These are phyloP conservation scores for Synanthedon vespiformis DNA, from an alignment of 2,888 invertebrate genomes.

Conservation along the genomic window DNA sequence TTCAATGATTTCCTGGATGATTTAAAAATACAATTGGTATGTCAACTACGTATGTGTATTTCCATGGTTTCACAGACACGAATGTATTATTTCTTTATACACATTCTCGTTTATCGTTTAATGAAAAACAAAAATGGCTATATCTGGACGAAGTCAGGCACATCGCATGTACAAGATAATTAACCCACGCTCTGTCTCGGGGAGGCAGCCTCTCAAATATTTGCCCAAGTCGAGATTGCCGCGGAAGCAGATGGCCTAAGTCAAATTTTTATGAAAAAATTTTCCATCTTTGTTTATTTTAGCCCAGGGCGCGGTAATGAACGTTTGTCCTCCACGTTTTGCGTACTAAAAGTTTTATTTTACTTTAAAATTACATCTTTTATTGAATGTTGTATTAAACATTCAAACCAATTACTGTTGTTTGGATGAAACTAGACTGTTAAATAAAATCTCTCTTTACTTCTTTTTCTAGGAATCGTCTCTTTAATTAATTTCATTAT, in stretches of 20 bases:
- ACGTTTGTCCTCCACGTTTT: constrained; percentile 7
- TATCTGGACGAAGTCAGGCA: background rate
- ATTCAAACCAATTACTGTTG: too few species aligned
- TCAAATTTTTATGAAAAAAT: constrained; percentile 58
- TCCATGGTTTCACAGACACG: too few species aligned
- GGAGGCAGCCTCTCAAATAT: constrained; percentile 31
- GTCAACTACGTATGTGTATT: too few species aligned
- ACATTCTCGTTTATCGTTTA: too few species aligned
- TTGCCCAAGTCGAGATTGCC: constrained; percentile 39
- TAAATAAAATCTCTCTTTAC: too few species aligned
- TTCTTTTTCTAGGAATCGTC: too few species aligned
- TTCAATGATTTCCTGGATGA: too few species aligned
- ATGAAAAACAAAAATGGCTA: background rate
- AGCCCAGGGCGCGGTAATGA: constrained; percentile 29
- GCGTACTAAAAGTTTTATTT: background rate
- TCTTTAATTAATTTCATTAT: too few species aligned
- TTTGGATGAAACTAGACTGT: too few species aligned
- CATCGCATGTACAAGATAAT: background rate
- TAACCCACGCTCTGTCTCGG: background rate
- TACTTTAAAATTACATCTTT: background rate
- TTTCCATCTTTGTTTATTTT: constrained; percentile 33
- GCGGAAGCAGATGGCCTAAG: constrained; percentile 49
- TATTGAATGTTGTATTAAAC: background rate
- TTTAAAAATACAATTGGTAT: too few species aligned
- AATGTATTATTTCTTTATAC: too few species aligned